These are phyloP conservation scores for Eulacestoma nigropectus DNA, from an alignment of 2,113 vertebrate genomes.

Conservation along the genomic window DNA sequence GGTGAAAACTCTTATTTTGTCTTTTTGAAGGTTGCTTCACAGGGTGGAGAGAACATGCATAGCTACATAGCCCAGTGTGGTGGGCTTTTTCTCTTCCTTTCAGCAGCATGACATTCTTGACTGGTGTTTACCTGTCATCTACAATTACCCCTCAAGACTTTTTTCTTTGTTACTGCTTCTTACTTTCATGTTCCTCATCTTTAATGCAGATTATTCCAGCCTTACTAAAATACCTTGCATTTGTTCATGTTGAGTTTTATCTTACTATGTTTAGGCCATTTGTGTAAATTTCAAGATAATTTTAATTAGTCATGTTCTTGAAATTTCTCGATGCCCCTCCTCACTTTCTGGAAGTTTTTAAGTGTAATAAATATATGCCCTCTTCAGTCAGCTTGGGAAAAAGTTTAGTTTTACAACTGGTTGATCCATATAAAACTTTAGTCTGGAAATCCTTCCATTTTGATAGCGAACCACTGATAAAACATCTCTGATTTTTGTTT, in stretches of 20 bases:
- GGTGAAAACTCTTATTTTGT: background rate
- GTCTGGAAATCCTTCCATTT: background rate
- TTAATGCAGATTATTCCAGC: background rate
- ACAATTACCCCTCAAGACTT: background rate
- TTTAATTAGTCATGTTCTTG: background rate
- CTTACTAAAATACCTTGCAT: background rate
- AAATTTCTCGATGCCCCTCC: background rate
- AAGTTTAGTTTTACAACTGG: background rate
- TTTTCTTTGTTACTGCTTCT: background rate
- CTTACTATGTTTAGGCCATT: background rate
- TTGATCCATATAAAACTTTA: background rate
- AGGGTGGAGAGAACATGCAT: background rate
- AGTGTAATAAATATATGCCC: background rate
- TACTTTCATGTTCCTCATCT: background rate
- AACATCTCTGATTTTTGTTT: accelerated
- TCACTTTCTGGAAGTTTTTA: background rate
- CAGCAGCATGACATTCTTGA: background rate
- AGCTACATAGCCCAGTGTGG: background rate
- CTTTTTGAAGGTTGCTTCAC: background rate
- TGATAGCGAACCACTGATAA: background rate
- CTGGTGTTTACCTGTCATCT: background rate
- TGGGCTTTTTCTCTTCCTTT: background rate
- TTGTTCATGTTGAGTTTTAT: background rate
- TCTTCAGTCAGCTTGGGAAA: background rate
- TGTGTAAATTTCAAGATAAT: background rate